Percentiles rank a stretch among this genome's conserved stretches.
phyloP scores from a whole-genome alignment of 2,888 invertebrate species.

The Drosophila imparisetae region DNA sequence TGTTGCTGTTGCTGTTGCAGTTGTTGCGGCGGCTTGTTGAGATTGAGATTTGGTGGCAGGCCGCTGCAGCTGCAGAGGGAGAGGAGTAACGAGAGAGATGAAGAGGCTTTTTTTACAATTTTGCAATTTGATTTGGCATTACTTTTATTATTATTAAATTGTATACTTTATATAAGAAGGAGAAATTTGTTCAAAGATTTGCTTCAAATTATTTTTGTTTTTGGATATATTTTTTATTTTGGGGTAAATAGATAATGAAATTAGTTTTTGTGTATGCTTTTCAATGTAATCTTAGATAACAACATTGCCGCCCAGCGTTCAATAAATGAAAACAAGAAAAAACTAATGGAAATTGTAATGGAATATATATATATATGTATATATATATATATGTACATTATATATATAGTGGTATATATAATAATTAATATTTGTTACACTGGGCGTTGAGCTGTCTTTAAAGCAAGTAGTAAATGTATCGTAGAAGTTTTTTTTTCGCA shows the following conservation, averaged over 20 bases:
- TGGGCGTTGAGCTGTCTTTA: slow-evolving; percentile 77
- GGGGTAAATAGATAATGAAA: slow-evolving; percentile 33
- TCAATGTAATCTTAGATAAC: slow-evolving; percentile 51
- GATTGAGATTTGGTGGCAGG: slow-evolving; percentile 77
- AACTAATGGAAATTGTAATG: slow-evolving; percentile 15
- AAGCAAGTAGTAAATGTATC: slow-evolving; percentile 21
- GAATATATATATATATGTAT: background rate
- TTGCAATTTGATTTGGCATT: slow-evolving; percentile 43
- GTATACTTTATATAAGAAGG: slow-evolving; percentile 49
- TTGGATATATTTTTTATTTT: slow-evolving; percentile 10
- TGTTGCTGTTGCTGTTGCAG: slow-evolving; percentile 55
- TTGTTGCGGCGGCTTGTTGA: slow-evolving; percentile 71
- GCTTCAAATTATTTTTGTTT: slow-evolving; percentile 60
- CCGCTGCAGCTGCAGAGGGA: slow-evolving; percentile 80
- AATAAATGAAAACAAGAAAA: slow-evolving; percentile 46
- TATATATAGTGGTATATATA: slow-evolving; percentile 5
- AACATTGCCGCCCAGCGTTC: slow-evolving; percentile 84
- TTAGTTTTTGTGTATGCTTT: slow-evolving; percentile 45
- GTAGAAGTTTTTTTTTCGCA: slow-evolving; percentile 4
- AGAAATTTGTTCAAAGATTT: slow-evolving; percentile 77
- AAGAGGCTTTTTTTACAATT: slow-evolving; percentile 70
- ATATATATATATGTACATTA: background rate
- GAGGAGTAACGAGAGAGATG: slow-evolving; percentile 77
- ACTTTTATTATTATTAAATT: slow-evolving; percentile 30
- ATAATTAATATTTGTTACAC: slow-evolving; percentile 74